Evolutionary conservation across 1,140 invertebrate genomes (phyloP).

Genomic region (Magallana angulata): DNA sequence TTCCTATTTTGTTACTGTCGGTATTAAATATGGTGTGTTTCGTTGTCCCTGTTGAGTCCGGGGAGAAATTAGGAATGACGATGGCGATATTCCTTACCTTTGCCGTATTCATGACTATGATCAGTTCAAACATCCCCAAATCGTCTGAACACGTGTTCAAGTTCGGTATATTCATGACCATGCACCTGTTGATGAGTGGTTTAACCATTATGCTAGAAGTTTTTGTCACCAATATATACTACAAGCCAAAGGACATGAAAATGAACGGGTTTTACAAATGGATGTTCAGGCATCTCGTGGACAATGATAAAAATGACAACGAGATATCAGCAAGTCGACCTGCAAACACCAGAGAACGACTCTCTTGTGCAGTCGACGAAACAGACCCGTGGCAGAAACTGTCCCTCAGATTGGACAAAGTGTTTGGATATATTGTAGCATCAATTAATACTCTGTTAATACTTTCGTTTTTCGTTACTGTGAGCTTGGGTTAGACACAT

Average conservation of each 20-base stretch:
- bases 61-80: conserved; percentile 56
- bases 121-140: conserved; percentile 52
- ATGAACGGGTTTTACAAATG: neutral
- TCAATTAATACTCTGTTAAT: neutral
- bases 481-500: neutral
- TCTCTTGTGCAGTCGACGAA: neutral
- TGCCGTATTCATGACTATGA: conserved; percentile 56
- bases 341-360: neutral
- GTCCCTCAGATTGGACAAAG: neutral
- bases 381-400: conserved; percentile 14
- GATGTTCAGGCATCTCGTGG: neutral
- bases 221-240: conserved; percentile 26
- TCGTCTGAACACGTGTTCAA: conserved; percentile 48
- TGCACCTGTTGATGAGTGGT: conserved; percentile 48
- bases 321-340: neutral
- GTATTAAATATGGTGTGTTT: conserved; percentile 56
- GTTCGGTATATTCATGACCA: conserved; percentile 53
- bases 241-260: neutral
- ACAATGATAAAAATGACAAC: conserved; percentile 10
- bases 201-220: conserved; percentile 47
- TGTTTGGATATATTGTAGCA: neutral
- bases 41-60: conserved; percentile 54
- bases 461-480: neutral
- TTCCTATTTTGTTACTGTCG: conserved; percentile 53
- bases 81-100: conserved; percentile 57